phyloP scores from a whole-genome alignment of 2,888 invertebrate species.

The Hofmannophila pseudospretella region DNA sequence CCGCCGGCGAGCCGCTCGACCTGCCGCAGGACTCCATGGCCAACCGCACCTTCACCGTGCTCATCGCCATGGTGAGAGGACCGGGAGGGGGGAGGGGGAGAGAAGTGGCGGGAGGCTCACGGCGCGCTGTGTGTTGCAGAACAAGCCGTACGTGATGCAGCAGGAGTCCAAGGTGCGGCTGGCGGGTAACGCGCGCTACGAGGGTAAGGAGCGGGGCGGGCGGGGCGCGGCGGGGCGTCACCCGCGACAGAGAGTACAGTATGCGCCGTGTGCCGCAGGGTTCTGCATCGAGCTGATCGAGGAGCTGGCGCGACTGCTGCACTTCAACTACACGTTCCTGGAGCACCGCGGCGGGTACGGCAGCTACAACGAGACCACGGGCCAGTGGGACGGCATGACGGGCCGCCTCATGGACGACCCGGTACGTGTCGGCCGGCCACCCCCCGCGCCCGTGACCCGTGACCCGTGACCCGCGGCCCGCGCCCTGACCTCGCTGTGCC shows the following conservation, averaged over 20 bases:
- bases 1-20: constrained; percentile 25
- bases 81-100: too few species aligned
- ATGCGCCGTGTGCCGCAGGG: too few species aligned
- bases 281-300: constrained; percentile 93
- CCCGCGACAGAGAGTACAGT: too few species aligned
- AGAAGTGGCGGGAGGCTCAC: too few species aligned
- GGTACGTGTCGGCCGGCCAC: too few species aligned
- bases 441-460: too few species aligned
- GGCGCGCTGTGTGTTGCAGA: too few species aligned
- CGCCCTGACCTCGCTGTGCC: too few species aligned
- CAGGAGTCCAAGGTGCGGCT: constrained; percentile 81
- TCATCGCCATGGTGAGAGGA: constrained; percentile 50
- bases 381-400: constrained; percentile 85
- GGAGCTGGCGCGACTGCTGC: constrained; percentile 82
- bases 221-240: too few species aligned
- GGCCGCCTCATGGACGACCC: constrained; percentile 81
- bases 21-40: constrained; percentile 51
- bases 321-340: constrained; percentile 90
- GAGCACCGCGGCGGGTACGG: constrained; percentile 87
- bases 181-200: constrained; percentile 88
- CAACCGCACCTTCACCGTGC: constrained; percentile 60
- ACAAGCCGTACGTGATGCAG: constrained; percentile 92
- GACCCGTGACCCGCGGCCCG: too few species aligned
- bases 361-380: constrained; percentile 70
- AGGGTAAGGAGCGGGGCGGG: too few species aligned